A percentile compares a stretch with the other conserved stretches of the same genome.
Evolutionary conservation across 2,888 invertebrate genomes (phyloP).

Genomic region (Sepiola atlantica): DNA sequence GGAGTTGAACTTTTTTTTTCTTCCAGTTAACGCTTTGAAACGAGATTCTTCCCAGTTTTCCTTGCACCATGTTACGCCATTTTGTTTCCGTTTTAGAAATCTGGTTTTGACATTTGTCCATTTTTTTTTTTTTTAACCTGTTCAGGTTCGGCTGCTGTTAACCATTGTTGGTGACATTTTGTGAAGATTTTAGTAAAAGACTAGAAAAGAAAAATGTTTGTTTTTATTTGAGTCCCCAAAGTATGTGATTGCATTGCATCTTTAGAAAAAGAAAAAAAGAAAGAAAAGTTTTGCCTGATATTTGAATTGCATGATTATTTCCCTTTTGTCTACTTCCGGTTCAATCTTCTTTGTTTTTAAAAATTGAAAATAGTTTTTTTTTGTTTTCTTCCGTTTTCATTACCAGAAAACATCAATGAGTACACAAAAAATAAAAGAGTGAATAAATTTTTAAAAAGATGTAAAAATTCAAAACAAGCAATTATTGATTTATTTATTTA

Average conservation of each 20-base stretch:
- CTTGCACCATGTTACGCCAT: neutral
- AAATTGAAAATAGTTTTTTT: neutral
- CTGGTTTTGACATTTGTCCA: neutral
- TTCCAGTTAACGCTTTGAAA: neutral
- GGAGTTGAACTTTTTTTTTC: neutral
- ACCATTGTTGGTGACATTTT: neutral
- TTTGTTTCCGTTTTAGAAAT: neutral
- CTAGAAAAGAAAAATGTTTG: neutral
- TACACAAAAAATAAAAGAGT: neutral
- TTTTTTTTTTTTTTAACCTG: neutral
- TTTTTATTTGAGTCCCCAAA: neutral
- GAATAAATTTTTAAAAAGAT: neutral
- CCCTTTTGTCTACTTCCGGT: neutral
- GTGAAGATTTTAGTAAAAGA: neutral
- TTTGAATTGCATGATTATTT: neutral
- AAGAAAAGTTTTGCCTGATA: neutral
- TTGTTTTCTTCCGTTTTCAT: too few relatives aligned
- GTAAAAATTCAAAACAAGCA: neutral
- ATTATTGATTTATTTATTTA: too few relatives aligned
- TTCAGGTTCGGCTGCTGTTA: neutral
- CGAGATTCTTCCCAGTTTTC: neutral
- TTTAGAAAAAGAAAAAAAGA: too few relatives aligned
- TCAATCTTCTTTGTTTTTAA: neutral
- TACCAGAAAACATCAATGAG: neutral
- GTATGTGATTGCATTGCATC: neutral